Evolutionary conservation across 2,888 invertebrate species (phyloP).

Genomic region (Patella depressa): DNA sequence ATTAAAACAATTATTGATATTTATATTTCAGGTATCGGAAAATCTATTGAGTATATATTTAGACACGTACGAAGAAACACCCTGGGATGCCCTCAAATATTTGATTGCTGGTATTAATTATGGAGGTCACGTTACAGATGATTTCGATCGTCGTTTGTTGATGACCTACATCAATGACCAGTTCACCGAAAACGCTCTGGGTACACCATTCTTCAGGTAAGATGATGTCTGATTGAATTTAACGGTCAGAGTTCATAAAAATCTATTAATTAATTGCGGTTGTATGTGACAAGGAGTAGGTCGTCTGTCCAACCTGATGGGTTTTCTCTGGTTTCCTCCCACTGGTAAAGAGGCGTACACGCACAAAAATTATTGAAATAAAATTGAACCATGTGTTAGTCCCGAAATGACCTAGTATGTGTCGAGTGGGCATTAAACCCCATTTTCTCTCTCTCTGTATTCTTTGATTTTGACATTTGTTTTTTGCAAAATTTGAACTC

Average conservation of each 20-base stretch:
- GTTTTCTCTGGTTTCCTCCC: too few species aligned
- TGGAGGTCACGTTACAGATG: conserved; percentile 87
- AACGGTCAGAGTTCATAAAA: too few species aligned
- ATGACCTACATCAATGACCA: conserved; percentile 87
- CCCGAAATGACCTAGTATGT: too few species aligned
- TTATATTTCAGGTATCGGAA: conserved; percentile 75
- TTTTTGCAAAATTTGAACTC: too few species aligned
- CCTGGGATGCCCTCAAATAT: conserved; percentile 91
- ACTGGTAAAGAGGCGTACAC: too few species aligned
- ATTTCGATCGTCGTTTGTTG: conserved; percentile 82
- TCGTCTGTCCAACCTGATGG: too few species aligned
- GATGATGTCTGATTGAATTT: conserved; percentile 24
- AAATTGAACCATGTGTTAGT: too few species aligned
- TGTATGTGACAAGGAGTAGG: neutral
- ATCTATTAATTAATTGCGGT: neutral
- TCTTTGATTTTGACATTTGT: neutral
- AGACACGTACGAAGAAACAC: conserved; percentile 89
- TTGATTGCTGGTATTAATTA: conserved; percentile 90
- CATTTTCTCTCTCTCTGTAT: too few species aligned
- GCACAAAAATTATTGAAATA: too few species aligned
- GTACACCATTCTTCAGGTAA: conserved; percentile 79
- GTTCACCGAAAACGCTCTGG: conserved; percentile 82
- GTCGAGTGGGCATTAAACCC: too few species aligned
- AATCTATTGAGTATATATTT: conserved; percentile 86
- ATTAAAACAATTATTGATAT: too few species aligned